These are phyloP conservation scores for Prietella phreatophila DNA, from an alignment of 2,113 vertebrate species.

Conservation along the genomic window DNA sequence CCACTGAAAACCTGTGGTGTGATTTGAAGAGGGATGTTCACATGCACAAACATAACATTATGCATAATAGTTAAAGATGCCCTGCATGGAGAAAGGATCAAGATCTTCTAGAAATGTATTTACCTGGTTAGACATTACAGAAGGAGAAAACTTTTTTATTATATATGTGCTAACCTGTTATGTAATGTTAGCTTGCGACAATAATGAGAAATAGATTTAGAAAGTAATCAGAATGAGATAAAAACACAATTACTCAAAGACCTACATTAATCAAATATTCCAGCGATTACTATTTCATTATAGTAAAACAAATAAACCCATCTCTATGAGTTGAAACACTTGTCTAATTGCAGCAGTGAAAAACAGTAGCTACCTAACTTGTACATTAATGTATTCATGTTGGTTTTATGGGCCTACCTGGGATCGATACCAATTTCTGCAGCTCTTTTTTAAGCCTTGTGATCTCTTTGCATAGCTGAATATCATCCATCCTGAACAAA, in stretches of 20 bases:
- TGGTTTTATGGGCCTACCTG: constrained; percentile 66
- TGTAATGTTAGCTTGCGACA: not conserved
- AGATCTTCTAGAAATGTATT: not conserved
- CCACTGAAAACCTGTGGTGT: not conserved
- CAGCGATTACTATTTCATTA: too few relatives aligned
- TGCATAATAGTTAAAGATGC: not conserved
- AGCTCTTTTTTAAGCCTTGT: constrained; percentile 84
- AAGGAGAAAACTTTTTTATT: not conserved
- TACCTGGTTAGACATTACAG: not conserved
- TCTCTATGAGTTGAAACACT: not conserved
- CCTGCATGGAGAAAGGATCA: not conserved
- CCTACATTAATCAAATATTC: too few relatives aligned
- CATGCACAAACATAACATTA: not conserved
- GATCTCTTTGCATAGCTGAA: constrained; percentile 87
- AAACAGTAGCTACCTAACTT: not conserved
- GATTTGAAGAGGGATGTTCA: not conserved
- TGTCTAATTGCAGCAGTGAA: too few relatives aligned
- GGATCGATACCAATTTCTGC: constrained; percentile 75
- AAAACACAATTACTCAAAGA: not conserved
- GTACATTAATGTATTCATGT: not conserved
- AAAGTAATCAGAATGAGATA: not conserved
- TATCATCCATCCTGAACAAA: constrained; percentile 84
- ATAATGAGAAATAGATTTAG: not conserved
- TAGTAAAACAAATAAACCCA: not conserved
- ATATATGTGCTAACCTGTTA: not conserved